phyloP scores from a whole-genome alignment of 2,113 vertebrate genomes.

The Cynocephalus volans region DNA sequence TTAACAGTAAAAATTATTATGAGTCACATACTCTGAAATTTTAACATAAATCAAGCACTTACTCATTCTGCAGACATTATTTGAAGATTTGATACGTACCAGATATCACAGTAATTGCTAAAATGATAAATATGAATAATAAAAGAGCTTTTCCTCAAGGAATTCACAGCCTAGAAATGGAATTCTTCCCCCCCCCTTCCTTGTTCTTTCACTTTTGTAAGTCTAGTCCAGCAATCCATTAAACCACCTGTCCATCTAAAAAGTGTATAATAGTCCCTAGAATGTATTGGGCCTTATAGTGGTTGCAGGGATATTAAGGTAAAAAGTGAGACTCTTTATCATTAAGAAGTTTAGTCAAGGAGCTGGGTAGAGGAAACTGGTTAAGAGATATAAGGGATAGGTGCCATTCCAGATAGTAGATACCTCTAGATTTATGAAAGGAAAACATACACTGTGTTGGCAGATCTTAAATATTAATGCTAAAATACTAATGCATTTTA shows the following conservation, averaged over 20 bases:
- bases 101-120: neutral
- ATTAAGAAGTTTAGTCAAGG: neutral
- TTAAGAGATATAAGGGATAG: neutral
- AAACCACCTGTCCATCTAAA: neutral
- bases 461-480: neutral
- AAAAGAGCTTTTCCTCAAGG: neutral
- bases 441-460: neutral
- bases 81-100: slow-evolving; percentile 48
- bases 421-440: neutral
- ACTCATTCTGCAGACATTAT: slow-evolving; percentile 54
- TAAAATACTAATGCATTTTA: slow-evolving; percentile 34
- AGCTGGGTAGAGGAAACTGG: neutral
- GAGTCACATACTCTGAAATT: slow-evolving; percentile 56
- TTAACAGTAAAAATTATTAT: slow-evolving; percentile 27
- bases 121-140: slow-evolving; percentile 45
- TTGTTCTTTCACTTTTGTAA: neutral
- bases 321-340: neutral
- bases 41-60: slow-evolving; percentile 27
- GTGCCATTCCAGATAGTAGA: neutral
- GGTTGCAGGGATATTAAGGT: neutral
- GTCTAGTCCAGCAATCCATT: neutral
- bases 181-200: no score
- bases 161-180: neutral
- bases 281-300: neutral
- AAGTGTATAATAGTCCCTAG: neutral